Base-by-base conservation (phyloP, 1,140 invertebrate species). In the Archivesica marissinica region DNA sequence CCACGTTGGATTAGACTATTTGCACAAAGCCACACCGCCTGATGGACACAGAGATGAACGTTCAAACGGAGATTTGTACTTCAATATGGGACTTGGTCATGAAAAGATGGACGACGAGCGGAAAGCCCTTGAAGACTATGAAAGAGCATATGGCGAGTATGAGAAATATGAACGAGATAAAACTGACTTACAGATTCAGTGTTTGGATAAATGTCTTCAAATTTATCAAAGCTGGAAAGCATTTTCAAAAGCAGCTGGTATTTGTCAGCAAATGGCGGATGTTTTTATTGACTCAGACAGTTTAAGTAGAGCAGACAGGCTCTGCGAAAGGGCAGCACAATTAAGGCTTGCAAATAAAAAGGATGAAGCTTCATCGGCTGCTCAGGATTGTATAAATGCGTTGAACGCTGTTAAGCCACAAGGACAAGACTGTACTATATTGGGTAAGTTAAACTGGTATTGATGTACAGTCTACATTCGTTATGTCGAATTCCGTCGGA, bases 21-120 rank as follows among this genome's bases (percentile, higher is more conserved):
- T 91, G 0, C 76, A 88, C 20, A 85, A 87, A 61, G 88, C 88
- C 41, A 38, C 82, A 59, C 87, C 86, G 3, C 81, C 88, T 30
- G 64, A 79, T 2, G 84, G 85, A 23, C 61, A 41, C 15, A 74
- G 52, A n/a, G 89, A 87, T 54, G 79, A 74, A 30, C 56, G 66
- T 38, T 88, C 87, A 25, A 88, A 90, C 79, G 90, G 85, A 0
- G 90, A 90, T 59, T 77, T 91, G 38, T 91, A 81, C 41, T 91
- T 88, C 30, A 91, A 91, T 61, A 87, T 90, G 47, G 90, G 89
- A 41, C 75, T 91, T 25, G 89, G 86, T 1, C 85, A 90, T 80
- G 89, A 91, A 77, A 61, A 56, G n/a, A 56, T 86, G 4, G 64
- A 66, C 20, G 85, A 87, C 56, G 15, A 41, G 0, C 56, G 78